Percentiles rank a stretch among this genome's conserved stretches.
Evolutionary conservation across 2,888 invertebrate genomes (phyloP).

Genomic region (Poecilus cupreus): DNA sequence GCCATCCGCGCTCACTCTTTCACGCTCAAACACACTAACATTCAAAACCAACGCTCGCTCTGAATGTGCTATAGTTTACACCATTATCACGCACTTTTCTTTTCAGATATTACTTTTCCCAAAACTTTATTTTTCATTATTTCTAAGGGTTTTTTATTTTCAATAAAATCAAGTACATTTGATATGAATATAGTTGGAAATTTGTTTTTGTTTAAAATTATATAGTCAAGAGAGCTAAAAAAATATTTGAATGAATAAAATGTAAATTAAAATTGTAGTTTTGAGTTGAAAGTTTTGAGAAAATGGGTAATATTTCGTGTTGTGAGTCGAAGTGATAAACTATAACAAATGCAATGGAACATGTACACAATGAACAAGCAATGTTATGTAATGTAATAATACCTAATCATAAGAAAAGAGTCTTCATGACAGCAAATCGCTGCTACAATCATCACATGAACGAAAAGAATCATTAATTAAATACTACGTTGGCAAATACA

Average conservation of each 20-base stretch:
- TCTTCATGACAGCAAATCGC: conserved; percentile 38
- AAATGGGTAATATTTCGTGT: not conserved
- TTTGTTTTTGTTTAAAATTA: no score
- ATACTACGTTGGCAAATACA: conserved; percentile 59
- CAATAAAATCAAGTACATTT: no score
- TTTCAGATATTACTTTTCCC: not conserved
- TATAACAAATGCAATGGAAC: conserved; percentile 51
- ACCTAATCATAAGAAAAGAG: conserved; percentile 57
- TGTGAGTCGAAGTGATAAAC: not conserved
- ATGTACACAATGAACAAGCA: conserved; percentile 58
- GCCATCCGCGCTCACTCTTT: not conserved
- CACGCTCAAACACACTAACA: conserved; percentile 2
- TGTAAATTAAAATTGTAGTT: not conserved
- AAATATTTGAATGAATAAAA: no score
- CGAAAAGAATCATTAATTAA: conserved; percentile 49
- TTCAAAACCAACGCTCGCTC: conserved; percentile 10
- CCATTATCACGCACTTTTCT: not conserved
- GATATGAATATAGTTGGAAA: no score
- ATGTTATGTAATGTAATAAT: conserved; percentile 57
- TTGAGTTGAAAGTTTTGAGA: not conserved
- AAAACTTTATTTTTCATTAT: not conserved
- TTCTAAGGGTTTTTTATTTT: no score
- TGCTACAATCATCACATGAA: conserved; percentile 56
- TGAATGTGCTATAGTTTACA: conserved; percentile 28
- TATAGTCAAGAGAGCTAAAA: no score